A percentile compares a stretch with the other conserved stretches of the same genome.
Conservation (phyloP, 2,113 vertebrate genomes). For the Cyprinodon brontotheroides region DNA sequence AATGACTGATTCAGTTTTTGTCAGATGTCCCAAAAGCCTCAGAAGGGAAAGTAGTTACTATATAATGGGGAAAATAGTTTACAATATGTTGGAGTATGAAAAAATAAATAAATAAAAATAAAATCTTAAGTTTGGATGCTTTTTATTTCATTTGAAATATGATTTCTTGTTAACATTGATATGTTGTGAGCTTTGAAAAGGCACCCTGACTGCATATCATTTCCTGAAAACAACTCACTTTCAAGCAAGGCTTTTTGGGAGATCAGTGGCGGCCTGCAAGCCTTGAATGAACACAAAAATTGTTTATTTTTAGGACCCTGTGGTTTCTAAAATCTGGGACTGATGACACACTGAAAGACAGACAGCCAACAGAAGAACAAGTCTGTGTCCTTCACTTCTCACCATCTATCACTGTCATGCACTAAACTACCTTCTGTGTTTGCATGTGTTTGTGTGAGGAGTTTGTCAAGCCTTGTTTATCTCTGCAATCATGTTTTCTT, state of each 20-base stretch:
- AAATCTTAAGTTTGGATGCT: background rate
- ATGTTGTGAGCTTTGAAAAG: constrained; percentile 2
- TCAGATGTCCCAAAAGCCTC: constrained; percentile 66
- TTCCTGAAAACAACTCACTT: constrained; percentile 56
- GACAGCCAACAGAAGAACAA: constrained; percentile 78
- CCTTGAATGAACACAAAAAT: constrained; percentile 78
- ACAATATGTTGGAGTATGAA: background rate
- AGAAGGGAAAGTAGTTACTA: constrained; percentile 49
- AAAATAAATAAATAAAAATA: background rate
- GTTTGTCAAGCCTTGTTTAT: constrained; percentile 38
- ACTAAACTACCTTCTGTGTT: constrained; percentile 76
- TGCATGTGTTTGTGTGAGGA: constrained; percentile 34
- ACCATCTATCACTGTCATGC: constrained; percentile 80
- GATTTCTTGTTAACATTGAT: background rate
- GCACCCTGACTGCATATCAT: constrained; percentile 7
- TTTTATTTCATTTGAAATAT: background rate
- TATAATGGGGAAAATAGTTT: no score
- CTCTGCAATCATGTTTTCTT: constrained; percentile 21
- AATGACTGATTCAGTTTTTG: constrained; percentile 58
- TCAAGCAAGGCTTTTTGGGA: constrained; percentile 68
- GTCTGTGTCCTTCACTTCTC: constrained; percentile 81
- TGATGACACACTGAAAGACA: constrained; percentile 82
- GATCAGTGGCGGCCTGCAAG: constrained; percentile 53
- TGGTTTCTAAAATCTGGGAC: constrained; percentile 88
- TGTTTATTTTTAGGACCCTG: constrained; percentile 85